Base-by-base conservation (phyloP, 1,140 invertebrate genomes). In the Antheraea pernyi region DNA sequence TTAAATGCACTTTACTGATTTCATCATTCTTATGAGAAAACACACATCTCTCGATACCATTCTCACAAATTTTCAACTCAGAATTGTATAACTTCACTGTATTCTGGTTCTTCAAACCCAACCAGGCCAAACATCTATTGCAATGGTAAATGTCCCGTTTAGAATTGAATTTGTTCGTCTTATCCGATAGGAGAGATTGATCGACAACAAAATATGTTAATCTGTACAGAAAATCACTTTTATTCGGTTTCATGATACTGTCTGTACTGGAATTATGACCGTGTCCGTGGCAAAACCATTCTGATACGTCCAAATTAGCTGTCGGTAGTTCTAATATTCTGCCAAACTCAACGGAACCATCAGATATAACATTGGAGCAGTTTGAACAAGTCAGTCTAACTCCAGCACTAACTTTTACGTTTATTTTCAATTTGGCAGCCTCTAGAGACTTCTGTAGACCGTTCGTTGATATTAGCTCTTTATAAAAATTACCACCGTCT, bases 241-340 rank as follows among this genome's bases (percentile, higher is more conserved):
- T 83, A 70, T 89, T 91, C 18, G 92, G 91, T 60, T 87, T 86
- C 46, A 94, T 76, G 63, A 79, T 76, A 19, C 77, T 70, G 8
- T 83, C 75, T 36, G 61, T 71, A 65, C 75, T 70, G 10, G 81
- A 72, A 76, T 76, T 70, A 63, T 84, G 80, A 6, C 70, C 63
- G 67, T 85, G 86, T 4, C 81, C 87, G 73, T 94, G 94, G 72
- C 94, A 94, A 79, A 94, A 94, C 94, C 93, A 94, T 67, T 94
- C 93, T 0, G 87, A 91, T 79, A 91, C 88, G 72, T 94, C 93
- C 67, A 92, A 78, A 89, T 92, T 93, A 42, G 90, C 82, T 0
- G 92, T 90, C 9, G 94, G 94, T 64, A 94, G 80, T 67, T 94
- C 93, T 69, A 94, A 83, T 78, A 94, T 83, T 69, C 93, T 85